Base-by-base conservation (phyloP, 2,113 vertebrate genomes). In the Synchiropus splendidus region DNA sequence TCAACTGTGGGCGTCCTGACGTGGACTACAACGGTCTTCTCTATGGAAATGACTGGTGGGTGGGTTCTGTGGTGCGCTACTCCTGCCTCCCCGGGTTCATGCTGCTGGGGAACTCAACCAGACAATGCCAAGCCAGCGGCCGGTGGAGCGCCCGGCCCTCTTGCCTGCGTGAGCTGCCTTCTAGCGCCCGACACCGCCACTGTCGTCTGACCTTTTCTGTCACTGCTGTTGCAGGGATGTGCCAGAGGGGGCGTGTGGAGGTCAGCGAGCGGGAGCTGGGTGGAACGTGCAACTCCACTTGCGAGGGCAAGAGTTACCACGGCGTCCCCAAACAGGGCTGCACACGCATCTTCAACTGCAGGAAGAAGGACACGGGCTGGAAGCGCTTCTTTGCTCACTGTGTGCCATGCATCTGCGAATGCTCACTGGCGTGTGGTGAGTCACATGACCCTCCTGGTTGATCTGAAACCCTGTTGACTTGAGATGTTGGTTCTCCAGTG, bases 101-200 rank as follows among this genome's bases (percentile, higher is more conserved):
- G 54, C 74, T 90, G 32, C 48, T 86, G 36, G 89, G 89, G 21
- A 83, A 80, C 42, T 64, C 86, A 0, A 82, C 69, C 49, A 76
- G 89, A 2, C 38, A 60, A 15, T 91, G 89, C 69, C 85, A 83
- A 59, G 41, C 83, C 0, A 36, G 80, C 0, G 88, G 89, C 12
- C 67, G n/a, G 33, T 90, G 89, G 87, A 90, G 66, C 4, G 74
- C 81, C 3, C 87, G 73, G 36, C 87, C 89, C 12, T 58, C 46
- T 40, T 90, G 88, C 55, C 75, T 89, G 30, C 77, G 89, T 90
- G 78, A 89, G 87, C n/a, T n/a, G n/a, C n/a, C n/a, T n/a, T n/a
- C n/a, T n/a, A n/a, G n/a, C n/a, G n/a, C n/a, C n/a, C n/a, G n/a
- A n/a, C n/a, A n/a, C n/a, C n/a, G n/a, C n/a, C n/a, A n/a, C n/a